phyloP scores from a whole-genome alignment of 2,113 vertebrate species.

The Donacobius atricapilla region DNA sequence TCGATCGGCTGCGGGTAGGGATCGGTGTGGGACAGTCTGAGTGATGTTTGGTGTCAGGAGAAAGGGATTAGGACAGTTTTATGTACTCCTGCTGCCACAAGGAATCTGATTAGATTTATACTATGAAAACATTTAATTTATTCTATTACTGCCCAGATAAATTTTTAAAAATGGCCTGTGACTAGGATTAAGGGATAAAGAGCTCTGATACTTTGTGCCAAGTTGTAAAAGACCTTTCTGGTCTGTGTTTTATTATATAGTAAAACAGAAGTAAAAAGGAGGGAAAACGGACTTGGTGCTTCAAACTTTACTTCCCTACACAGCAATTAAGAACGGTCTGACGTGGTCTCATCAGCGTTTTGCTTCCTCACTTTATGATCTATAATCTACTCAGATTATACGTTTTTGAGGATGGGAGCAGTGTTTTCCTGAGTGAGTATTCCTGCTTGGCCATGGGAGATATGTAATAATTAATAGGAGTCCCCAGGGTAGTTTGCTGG shows the following conservation, averaged over 20 bases:
- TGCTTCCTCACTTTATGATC: background rate
- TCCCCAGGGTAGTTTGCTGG: background rate
- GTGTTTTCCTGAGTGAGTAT: background rate
- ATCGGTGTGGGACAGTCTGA: background rate
- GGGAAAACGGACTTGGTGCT: background rate
- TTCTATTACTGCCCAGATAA: background rate
- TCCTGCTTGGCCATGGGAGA: background rate
- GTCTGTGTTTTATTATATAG: background rate
- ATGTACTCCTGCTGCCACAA: background rate
- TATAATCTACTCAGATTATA: background rate
- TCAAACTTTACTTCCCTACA: background rate
- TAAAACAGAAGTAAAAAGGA: background rate
- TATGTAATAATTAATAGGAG: background rate
- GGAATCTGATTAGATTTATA: background rate
- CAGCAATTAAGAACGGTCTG: background rate
- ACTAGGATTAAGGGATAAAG: background rate
- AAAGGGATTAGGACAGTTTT: background rate
- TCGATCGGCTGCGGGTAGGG: background rate
- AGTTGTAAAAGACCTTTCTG: background rate
- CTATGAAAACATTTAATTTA: background rate
- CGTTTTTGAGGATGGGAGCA: background rate
- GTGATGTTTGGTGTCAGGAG: background rate
- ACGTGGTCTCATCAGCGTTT: rapidly evolving
- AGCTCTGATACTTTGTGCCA: background rate
- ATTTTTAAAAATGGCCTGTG: background rate